These are phyloP conservation scores for Tapera naevia DNA, from an alignment of 2,797 vertebrate genomes.

Conservation along the genomic window DNA sequence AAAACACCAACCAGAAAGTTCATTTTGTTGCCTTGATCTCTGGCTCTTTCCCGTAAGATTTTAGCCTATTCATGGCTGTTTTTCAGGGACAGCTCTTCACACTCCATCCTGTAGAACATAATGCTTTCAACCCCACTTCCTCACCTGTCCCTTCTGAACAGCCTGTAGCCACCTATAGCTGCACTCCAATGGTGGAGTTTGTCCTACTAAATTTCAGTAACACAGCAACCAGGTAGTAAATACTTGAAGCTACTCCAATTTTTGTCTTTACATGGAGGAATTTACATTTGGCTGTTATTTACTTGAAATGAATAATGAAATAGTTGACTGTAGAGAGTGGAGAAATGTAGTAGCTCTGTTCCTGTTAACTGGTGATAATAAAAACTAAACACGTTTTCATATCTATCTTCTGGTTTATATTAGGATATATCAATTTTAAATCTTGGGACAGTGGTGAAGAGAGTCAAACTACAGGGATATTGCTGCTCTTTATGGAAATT, in stretches of 20 bases:
- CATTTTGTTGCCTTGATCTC: too few relatives aligned
- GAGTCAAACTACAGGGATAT: background rate
- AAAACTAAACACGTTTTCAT: background rate
- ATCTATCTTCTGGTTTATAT: background rate
- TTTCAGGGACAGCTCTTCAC: too few relatives aligned
- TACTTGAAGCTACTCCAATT: background rate
- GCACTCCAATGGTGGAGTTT: too few relatives aligned
- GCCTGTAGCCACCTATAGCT: too few relatives aligned
- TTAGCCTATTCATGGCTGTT: too few relatives aligned
- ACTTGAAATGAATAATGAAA: background rate
- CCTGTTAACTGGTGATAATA: background rate
- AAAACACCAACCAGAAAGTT: too few relatives aligned
- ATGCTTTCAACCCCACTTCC: too few relatives aligned
- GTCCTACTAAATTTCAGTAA: too few relatives aligned
- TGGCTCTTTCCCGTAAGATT: too few relatives aligned
- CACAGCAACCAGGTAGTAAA: background rate
- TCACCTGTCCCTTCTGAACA: too few relatives aligned
- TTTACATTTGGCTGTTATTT: background rate
- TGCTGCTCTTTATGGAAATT: background rate
- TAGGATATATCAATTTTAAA: background rate
- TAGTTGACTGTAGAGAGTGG: background rate
- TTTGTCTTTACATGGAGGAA: background rate
- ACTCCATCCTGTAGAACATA: too few relatives aligned
- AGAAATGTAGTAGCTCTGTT: background rate
- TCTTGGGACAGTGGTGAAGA: background rate